Base-by-base conservation (phyloP, 2,113 vertebrate species). In the Archilochus colubris region DNA sequence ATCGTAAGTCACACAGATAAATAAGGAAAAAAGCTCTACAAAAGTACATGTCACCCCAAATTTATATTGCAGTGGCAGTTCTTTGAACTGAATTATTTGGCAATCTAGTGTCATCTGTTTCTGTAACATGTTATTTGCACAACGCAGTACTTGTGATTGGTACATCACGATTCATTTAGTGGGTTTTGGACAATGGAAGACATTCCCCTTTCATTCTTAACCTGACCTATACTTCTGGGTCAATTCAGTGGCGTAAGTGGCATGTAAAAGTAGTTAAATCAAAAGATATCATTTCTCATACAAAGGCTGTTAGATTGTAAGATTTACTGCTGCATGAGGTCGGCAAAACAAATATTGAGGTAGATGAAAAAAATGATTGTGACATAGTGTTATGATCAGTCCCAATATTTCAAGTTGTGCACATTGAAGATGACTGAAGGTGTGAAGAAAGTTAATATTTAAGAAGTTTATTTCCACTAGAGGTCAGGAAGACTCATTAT, bases 401-500 rank as follows among this genome's bases (percentile, higher is more conserved):
- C 7, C 18, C 10, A 63, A 5, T 88, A 63, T 81, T 88, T 94
- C 68, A 67, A 86, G 68, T 40, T 64, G 72, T 14, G 12, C 16
- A 15, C 64, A 30, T 5, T 55, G 25, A 75, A 63, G 17, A 12
- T 8, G 63, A 18, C 16, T 46, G 46, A 17, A 46, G 46, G 18
- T 46, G 50, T 13, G 10, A 14, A 85, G 19, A 54, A 89, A 36
- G 12, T 86, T 93, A 80, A 24, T 25, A 69, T 74, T 77, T 51
- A 51, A 66, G 48, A 66, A 74, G 31, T 87, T 85, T n/a, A 31
- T 83, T 93, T 91, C 82, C 89, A 70, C 63, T 78, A 89, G 72
- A 82, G 57, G n/a, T 95, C 79, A 93, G 82, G 75, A 93, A 63
- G 64, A 81, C 53, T 91, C n/a, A 63, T 91, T 46, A 40, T 68